phyloP scores from a whole-genome alignment of 2,113 vertebrate species.

The Melierax canorus region DNA sequence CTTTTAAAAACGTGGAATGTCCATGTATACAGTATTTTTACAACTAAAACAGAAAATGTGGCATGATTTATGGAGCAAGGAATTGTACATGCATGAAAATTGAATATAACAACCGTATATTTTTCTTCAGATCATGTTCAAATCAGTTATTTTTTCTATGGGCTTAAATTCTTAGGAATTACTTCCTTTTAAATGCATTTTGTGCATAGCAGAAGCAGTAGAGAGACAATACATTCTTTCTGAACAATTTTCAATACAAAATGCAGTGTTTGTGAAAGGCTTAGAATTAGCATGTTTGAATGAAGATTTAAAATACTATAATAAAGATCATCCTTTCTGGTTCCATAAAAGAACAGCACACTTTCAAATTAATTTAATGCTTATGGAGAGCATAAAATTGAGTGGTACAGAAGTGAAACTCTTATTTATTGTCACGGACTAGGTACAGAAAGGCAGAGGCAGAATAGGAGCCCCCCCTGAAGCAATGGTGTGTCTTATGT shows the following conservation, averaged over 20 bases:
- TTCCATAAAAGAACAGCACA: background rate
- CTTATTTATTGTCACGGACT: background rate
- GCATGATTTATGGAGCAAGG: background rate
- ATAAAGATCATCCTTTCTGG: background rate
- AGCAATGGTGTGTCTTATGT: background rate
- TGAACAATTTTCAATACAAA: background rate
- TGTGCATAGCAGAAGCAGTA: background rate
- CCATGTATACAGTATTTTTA: background rate
- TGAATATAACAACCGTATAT: background rate
- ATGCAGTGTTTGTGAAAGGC: background rate
- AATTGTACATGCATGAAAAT: background rate
- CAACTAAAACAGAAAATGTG: background rate
- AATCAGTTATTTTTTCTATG: background rate
- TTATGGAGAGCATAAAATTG: background rate
- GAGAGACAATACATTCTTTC: background rate
- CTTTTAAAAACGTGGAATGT: background rate
- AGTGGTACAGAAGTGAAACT: background rate
- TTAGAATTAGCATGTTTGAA: constrained; percentile 6
- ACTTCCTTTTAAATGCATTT: background rate
- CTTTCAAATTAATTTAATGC: background rate
- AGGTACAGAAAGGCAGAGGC: background rate
- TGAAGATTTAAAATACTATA: background rate
- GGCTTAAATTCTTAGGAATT: background rate
- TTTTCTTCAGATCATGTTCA: background rate
- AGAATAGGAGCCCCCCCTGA: background rate